Conservation (phyloP, 2,888 invertebrate species). For the Uropetala carovei region DNA sequence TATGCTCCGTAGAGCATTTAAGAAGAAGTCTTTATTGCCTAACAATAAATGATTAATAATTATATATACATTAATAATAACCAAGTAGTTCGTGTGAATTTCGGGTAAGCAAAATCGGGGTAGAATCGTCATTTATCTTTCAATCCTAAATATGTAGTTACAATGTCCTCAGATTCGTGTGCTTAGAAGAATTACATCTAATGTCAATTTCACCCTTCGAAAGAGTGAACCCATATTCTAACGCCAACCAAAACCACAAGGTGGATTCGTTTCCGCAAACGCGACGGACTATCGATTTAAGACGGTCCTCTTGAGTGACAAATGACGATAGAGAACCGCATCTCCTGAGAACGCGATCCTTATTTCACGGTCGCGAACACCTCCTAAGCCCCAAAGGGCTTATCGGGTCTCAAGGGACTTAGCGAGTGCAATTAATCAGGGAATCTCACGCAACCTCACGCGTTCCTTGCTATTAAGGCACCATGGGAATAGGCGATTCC, state of each 20-base stretch:
- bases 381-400: slow-evolving; percentile 30
- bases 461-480: slow-evolving; percentile 9
- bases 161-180: neutral
- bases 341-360: slow-evolving; percentile 11
- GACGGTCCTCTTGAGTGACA: neutral
- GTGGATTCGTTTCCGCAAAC: neutral
- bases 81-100: neutral
- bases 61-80: too few relatives aligned
- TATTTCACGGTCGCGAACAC: slow-evolving; percentile 49
- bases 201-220: neutral
- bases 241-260: too few relatives aligned
- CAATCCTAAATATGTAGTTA: too few relatives aligned
- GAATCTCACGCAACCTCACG: slow-evolving; percentile 51
- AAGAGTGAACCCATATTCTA: too few relatives aligned
- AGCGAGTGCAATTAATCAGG: slow-evolving; percentile 41
- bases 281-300: neutral
- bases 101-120: neutral
- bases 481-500: slow-evolving; percentile 6
- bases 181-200: neutral
- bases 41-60: too few relatives aligned
- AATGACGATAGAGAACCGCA: slow-evolving; percentile 38
- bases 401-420: slow-evolving; percentile 47
- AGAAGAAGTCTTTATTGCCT: neutral
- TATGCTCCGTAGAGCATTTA: too few relatives aligned
- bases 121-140: neutral